These are phyloP conservation scores for Brachyopa scutellaris DNA, from an alignment of 2,888 invertebrate genomes.

Conservation along the genomic window DNA sequence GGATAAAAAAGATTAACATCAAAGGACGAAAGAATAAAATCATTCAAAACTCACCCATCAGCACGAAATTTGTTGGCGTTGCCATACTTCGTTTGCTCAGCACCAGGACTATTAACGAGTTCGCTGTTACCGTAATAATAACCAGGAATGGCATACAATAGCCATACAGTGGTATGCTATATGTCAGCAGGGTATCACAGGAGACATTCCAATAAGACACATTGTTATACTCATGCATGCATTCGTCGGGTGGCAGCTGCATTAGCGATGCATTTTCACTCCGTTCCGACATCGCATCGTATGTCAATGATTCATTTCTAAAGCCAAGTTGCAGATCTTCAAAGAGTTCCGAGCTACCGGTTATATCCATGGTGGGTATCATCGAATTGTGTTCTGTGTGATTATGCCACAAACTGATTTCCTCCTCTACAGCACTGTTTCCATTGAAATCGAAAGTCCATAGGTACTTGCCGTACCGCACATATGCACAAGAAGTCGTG, in stretches of 20 bases:
- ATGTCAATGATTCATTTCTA: constrained; percentile 42
- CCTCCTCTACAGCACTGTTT: not conserved
- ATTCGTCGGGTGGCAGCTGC: constrained; percentile 73
- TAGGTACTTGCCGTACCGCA: not conserved
- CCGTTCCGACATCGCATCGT: constrained; percentile 36
- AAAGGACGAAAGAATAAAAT: too few relatives aligned
- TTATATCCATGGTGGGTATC: constrained; percentile 54
- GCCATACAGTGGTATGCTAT: constrained; percentile 80
- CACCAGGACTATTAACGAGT: constrained; percentile 94
- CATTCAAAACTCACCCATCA: constrained; percentile 88
- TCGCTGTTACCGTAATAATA: constrained; percentile 93
- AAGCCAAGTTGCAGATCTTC: constrained; percentile 39
- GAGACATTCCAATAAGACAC: constrained; percentile 80
- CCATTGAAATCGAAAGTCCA: not conserved
- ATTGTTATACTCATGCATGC: constrained; percentile 76
- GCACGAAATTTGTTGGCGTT: constrained; percentile 94
- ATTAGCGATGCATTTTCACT: constrained; percentile 49
- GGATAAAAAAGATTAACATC: not conserved
- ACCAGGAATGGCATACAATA: constrained; percentile 89
- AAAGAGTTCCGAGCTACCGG: constrained; percentile 33
- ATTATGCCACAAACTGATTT: not conserved
- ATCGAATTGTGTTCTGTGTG: constrained; percentile 27
- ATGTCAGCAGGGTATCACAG: constrained; percentile 80
- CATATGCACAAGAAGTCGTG: not conserved
- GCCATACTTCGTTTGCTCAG: constrained; percentile 94